Conservation (phyloP, 2,113 vertebrate species). For the Cisticola juncidis region DNA sequence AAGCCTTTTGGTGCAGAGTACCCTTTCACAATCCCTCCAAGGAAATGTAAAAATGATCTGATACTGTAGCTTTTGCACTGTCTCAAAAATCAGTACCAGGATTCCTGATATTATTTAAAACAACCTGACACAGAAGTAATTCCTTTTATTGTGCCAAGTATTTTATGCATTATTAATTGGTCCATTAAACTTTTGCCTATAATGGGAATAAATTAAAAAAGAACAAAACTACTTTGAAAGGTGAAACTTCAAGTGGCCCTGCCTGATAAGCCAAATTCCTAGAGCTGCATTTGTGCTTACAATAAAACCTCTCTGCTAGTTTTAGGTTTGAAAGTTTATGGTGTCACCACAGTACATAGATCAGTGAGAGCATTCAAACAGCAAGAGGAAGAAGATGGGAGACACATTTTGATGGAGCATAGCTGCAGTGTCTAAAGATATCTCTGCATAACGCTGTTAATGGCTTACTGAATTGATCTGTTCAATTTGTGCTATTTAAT, state of each 20-base stretch:
- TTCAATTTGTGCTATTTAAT: not conserved
- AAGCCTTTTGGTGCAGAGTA: slow-evolving; percentile 12
- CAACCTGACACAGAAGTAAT: not conserved
- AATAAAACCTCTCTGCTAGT: not conserved
- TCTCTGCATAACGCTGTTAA: not conserved
- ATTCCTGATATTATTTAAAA: slow-evolving; percentile 55
- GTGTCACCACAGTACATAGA: not conserved
- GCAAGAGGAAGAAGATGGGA: not conserved
- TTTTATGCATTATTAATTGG: slow-evolving; percentile 59
- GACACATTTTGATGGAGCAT: not conserved
- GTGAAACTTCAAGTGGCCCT: not conserved
- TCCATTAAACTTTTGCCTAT: not conserved
- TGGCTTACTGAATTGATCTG: not conserved
- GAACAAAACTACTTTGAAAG: not conserved
- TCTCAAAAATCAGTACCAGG: not conserved
- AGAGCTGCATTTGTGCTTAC: not conserved
- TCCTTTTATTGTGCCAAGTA: slow-evolving; percentile 25
- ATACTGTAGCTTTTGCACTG: not conserved
- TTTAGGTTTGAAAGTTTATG: not conserved
- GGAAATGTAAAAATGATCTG: slow-evolving; percentile 12
- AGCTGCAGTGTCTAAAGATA: not conserved
- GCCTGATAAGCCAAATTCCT: not conserved
- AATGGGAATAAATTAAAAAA: not conserved
- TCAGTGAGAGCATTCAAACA: not conserved
- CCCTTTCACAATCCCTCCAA: slow-evolving; percentile 2